phyloP scores from a whole-genome alignment of 2,888 invertebrate species.

The Salticus scenicus region DNA sequence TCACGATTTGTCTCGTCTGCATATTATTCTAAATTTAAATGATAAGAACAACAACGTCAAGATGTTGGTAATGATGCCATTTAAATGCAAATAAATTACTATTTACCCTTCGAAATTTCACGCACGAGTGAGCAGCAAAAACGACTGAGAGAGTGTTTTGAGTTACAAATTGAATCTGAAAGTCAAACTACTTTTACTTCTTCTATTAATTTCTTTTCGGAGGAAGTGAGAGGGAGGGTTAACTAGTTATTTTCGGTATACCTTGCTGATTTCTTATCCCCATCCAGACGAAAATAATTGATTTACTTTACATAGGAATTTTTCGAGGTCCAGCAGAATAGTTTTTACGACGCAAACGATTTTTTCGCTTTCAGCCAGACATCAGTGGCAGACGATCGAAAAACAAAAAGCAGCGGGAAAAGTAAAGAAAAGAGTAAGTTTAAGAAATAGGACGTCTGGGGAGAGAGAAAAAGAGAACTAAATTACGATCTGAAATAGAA shows the following conservation, averaged over 20 bases:
- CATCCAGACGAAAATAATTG: background rate
- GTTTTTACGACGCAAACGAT: background rate
- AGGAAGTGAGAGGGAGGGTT: no score
- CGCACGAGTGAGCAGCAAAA: background rate
- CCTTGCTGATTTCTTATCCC: background rate
- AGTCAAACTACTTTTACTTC: no score
- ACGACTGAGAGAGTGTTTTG: background rate
- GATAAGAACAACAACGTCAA: background rate
- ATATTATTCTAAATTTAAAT: background rate
- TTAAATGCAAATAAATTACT: constrained; percentile 8
- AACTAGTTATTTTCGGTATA: background rate
- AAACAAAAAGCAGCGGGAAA: background rate
- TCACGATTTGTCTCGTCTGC: no score
- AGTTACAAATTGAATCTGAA: background rate
- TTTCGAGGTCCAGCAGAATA: background rate
- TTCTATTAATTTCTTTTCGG: no score
- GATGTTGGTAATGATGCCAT: background rate
- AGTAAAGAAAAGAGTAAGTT: background rate
- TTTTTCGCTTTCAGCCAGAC: background rate
- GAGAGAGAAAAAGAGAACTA: background rate
- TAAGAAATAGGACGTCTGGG: background rate
- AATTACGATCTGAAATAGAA: no score
- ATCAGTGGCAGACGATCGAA: background rate
- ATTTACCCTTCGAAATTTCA: background rate
- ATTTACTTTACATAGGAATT: background rate